Evolutionary conservation across 2,888 invertebrate species (phyloP), one percentile per base, ranked within the genome.

Genomic region (Tryphoninae sp.): DNA sequence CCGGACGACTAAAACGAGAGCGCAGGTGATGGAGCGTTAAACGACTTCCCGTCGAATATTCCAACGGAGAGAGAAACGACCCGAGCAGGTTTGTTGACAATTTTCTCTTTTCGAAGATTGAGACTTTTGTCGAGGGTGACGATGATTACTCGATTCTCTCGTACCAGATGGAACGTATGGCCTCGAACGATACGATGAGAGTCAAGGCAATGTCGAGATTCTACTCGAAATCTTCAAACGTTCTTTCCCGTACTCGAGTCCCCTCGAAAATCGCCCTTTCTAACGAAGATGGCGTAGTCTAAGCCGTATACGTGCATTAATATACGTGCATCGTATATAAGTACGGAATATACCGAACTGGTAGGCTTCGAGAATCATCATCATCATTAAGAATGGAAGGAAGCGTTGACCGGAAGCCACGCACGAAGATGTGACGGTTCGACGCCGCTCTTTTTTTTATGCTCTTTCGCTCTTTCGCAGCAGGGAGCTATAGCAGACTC

Each of bases 351-450:
- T 78, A 62, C 22, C 13, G 11, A 80, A 68, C 68, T 58, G 59
- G 26, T 51, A 77, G 73, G 64, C 77, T 65, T 77, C 67, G 73
- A 71, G 82, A 77, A 82, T 80, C 76, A 85, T 86, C 87, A 90
- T 90, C 76, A 85, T 86, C 87, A 90, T 90, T 90, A 89, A 84
- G 86, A 87, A 90, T 89, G 89, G 88, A 85, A 90, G 90, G 90
- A 90, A 90, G 88, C 88, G 87, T 87, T 86, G 89, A 87, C 90
- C 90, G 90, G 90, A 90, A 90, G 86, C 90, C 90, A 90, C 90
- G 90, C 90, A 88, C 90, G 84, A 88, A 90, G 90, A 90, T 90
- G 90, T 90, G 90, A 90, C 90, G 89, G 83, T 86, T 84, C 80
- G 85, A 83, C 79, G 84, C 79, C 75, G 58, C 62, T 69, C 33